Evolutionary conservation across 2,113 vertebrate species (phyloP).

Genomic region (Oreochromis spilurus): DNA sequence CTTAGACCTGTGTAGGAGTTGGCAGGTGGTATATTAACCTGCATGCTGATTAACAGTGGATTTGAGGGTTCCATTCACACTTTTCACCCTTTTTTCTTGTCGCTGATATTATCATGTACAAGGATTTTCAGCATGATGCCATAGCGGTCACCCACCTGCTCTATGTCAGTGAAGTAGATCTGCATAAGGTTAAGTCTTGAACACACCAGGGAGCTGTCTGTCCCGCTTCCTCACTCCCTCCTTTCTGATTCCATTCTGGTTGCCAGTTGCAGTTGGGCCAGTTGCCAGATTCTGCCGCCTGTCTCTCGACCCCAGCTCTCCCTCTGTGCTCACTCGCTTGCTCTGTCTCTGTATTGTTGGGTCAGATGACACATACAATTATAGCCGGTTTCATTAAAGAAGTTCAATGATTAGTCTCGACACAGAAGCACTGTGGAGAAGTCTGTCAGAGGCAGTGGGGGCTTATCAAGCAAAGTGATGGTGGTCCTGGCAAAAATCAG

Average conservation of each 20-base stretch:
- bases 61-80: constrained; percentile 15
- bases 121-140: constrained; percentile 28
- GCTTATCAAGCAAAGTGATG: constrained; percentile 16
- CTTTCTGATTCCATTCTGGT: constrained; percentile 2
- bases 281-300: constrained; percentile 35
- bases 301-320: constrained; percentile 44
- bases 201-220: neutral
- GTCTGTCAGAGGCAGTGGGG: constrained; percentile 15
- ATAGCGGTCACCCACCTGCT: constrained; percentile 15
- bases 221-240: neutral
- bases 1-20: constrained; percentile 15
- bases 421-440: constrained; percentile 17
- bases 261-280: constrained; percentile 54
- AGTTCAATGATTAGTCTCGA: constrained; percentile 52
- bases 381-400: constrained; percentile 52
- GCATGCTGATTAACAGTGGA: constrained; percentile 48
- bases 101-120: neutral
- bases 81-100: neutral
- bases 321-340: constrained; percentile 35
- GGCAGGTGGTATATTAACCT: constrained; percentile 52
- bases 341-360: constrained; percentile 50
- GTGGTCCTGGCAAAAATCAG: constrained; percentile 34
- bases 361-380: constrained; percentile 58
- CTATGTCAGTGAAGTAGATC: constrained; percentile 13
- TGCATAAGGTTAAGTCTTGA: constrained; percentile 2